Percentiles rank a stretch among this genome's conserved stretches.
These are phyloP conservation scores for Equus przewalskii DNA, from an alignment of 2,113 vertebrate species.

Conservation along the genomic window DNA sequence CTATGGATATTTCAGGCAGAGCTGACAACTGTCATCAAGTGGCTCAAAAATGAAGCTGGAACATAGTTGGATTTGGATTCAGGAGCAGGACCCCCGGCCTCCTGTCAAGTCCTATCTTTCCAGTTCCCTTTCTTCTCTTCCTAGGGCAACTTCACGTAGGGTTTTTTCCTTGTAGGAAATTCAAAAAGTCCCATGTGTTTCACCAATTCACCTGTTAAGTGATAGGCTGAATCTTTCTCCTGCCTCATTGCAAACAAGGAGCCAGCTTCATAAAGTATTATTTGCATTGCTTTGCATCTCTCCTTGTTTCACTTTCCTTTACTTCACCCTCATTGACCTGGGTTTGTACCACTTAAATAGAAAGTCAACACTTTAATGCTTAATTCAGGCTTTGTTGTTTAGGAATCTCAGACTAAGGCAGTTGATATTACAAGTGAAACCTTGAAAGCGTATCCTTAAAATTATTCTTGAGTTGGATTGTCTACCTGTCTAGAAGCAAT, in stretches of 20 bases:
- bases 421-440: not conserved
- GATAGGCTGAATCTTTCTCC: not conserved
- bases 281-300: not conserved
- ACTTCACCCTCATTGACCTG: not conserved
- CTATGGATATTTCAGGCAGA: not conserved
- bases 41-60: not conserved
- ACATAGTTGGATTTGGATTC: not conserved
- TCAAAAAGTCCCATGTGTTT: not conserved
- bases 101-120: not conserved
- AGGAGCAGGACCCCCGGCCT: not conserved
- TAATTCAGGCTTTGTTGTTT: not conserved
- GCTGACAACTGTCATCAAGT: not conserved
- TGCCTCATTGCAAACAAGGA: not conserved
- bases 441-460: not conserved
- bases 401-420: not conserved
- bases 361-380: not conserved
- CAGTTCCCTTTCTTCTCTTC: not conserved
- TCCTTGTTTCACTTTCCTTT: not conserved
- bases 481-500: not conserved
- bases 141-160: not conserved
- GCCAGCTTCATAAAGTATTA: not conserved
- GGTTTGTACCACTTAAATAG: not conserved
- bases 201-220: not conserved
- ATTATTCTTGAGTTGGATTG: not conserved
- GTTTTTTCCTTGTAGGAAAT: not conserved